Base-by-base conservation (phyloP, 2,888 invertebrate species). In the Geotrupes spiniger region DNA sequence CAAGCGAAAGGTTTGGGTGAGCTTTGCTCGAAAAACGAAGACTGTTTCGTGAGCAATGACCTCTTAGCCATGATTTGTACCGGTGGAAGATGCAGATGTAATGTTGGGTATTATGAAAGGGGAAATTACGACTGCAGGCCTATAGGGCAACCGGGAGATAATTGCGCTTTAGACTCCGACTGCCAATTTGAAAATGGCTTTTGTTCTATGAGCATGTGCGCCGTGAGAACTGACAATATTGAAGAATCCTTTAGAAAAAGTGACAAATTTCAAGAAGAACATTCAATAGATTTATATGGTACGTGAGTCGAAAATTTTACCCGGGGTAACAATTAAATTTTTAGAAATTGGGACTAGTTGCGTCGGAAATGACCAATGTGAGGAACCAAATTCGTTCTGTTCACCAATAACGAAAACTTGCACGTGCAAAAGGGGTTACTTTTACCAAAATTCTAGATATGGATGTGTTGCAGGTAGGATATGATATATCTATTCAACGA, bases 121-220 rank as follows among this genome's bases (percentile, higher is more conserved):
- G 49, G 28, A 10, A 37, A 42, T 36, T 50, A 45, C 26, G 49
- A 50, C 29, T 50, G 49, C 17, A 36, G 49, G 17, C 41, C 45
- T 14, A 28, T 36, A 37, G 41, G 17, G 1, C 42, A 10, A 14
- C 10, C 28, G 14, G 36, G 25, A 11, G 37, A 27, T 11, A 6
- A 8, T 10, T 50, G 49, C 37, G 36, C 45, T 28, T 36, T 50
- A 21, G 49, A 50, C 31, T 36, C 26, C 27, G 49, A 50, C 16
- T 50, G 49, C 11, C 39, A 42, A 37, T 25, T 41, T 14, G 41
- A 46, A 28, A 21, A 28, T 25, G 36, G 37, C 2, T 10, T 29
- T 26, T 50, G 49, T 12, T 14, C n/a, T 16, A 1, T 9, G 4
- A 16, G 29, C 14, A 37, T 10, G 9, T 49, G 49, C 15, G 29